Conservation (phyloP, 2,888 invertebrate species). For the Drosophila mimica region DNA sequence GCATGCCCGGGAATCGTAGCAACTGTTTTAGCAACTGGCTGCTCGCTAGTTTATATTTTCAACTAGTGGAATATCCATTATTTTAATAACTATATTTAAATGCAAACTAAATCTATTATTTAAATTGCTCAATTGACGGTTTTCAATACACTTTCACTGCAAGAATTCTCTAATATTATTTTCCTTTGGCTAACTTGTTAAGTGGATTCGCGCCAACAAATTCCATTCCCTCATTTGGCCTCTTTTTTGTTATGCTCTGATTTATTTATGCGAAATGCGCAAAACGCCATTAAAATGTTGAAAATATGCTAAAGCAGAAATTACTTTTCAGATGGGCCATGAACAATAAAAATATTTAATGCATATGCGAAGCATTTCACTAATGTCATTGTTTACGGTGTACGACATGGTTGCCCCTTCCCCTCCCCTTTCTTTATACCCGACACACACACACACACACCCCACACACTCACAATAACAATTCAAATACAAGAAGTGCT, state of each 20-base stretch:
- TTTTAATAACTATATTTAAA: not conserved
- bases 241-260: conserved; percentile 32
- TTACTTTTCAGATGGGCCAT: conserved; percentile 27
- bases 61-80: not conserved
- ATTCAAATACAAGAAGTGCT: conserved; percentile 26
- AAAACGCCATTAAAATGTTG: conserved; percentile 58
- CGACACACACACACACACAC: not conserved
- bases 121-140: conserved; percentile 3
- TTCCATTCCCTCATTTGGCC: not conserved
- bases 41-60: not conserved
- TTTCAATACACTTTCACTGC: not conserved
- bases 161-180: conserved; percentile 3
- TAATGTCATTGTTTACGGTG: conserved; percentile 61
- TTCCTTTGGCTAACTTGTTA: not conserved
- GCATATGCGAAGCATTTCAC: conserved; percentile 53
- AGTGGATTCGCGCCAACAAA: not conserved
- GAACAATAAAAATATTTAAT: conserved; percentile 80
- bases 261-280: conserved; percentile 64
- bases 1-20: not conserved
- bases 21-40: not conserved
- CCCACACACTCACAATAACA: conserved; percentile 15
- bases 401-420: not conserved
- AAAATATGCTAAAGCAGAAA: conserved; percentile 34
- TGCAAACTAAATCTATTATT: not conserved
- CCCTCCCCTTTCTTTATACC: not conserved